Evolutionary conservation across 2,113 vertebrate genomes (phyloP).

Genomic region (Struthio camelus): DNA sequence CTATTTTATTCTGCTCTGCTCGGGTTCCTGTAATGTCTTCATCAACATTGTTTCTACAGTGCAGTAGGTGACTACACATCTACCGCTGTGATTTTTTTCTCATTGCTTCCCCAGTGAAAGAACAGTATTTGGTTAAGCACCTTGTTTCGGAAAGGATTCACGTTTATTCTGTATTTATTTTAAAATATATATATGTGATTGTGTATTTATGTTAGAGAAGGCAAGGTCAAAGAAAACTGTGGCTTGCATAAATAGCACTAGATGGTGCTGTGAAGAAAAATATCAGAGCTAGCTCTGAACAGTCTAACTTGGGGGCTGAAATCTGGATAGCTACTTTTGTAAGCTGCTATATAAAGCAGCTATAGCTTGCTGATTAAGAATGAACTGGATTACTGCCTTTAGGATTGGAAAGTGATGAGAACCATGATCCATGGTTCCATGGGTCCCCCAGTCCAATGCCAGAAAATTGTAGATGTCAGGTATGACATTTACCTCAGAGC

Average conservation of each 20-base stretch:
- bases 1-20: not conserved
- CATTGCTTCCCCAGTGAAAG: not conserved
- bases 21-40: not conserved
- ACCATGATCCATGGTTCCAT: no score
- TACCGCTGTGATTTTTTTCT: not conserved
- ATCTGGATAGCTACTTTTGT: not conserved
- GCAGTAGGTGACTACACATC: not conserved
- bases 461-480: not conserved
- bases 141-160: not conserved
- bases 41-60: not conserved
- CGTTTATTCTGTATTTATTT: not conserved
- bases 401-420: not conserved
- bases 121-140: not conserved
- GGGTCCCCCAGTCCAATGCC: not conserved
- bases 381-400: not conserved
- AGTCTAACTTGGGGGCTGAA: not conserved
- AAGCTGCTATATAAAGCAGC: not conserved
- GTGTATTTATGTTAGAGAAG: not conserved
- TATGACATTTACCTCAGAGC: not conserved
- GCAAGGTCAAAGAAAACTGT: not conserved
- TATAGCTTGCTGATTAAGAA: not conserved
- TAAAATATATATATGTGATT: fast-evolving
- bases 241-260: conserved; percentile 12
- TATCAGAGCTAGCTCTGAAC: not conserved
- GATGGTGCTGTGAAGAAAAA: conserved; percentile 68